Evolutionary conservation across 2,888 invertebrate genomes (phyloP).

Genomic region (Linnaemya tessellans): DNA sequence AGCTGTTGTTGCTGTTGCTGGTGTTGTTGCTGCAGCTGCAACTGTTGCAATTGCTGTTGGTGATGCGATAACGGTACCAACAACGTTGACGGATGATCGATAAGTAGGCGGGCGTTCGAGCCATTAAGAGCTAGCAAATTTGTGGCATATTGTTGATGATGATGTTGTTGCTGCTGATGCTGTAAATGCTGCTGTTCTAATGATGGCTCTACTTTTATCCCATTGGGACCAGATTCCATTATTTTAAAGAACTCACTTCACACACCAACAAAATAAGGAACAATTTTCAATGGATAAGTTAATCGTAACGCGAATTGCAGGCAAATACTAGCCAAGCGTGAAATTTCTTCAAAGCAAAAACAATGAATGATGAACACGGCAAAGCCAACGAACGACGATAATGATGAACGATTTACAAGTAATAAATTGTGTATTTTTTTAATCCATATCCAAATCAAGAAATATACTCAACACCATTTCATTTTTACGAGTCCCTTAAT

Average conservation of each 20-base stretch:
- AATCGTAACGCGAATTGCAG: constrained; percentile 32
- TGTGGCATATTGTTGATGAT: constrained; percentile 80
- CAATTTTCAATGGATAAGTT: constrained; percentile 27
- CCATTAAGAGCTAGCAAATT: constrained; percentile 82
- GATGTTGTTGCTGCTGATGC: constrained; percentile 76
- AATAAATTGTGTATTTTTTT: constrained; percentile 64
- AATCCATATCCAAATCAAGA: constrained; percentile 62
- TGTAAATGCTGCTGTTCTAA: constrained; percentile 79
- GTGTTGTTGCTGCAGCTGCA: constrained; percentile 75
- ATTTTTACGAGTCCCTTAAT: constrained; percentile 1
- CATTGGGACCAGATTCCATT: constrained; percentile 83
- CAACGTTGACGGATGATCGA: constrained; percentile 81
- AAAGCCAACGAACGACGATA: constrained; percentile 42
- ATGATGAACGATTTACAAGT: constrained; percentile 53
- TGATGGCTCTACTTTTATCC: constrained; percentile 83
- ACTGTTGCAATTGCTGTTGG: constrained; percentile 77
- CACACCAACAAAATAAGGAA: constrained; percentile 61
- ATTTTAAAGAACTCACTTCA: constrained; percentile 75
- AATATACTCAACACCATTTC: constrained; percentile 59
- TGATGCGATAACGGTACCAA: constrained; percentile 80
- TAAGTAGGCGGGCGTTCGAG: constrained; percentile 81
- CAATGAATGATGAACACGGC: constrained; percentile 44
- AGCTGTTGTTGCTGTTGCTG: constrained; percentile 75
- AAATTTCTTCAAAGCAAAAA: constrained; percentile 43
- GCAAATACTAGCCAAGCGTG: constrained; percentile 65